Conservation (phyloP, 2,113 vertebrate genomes). For the Aptenodytes patagonicus region DNA sequence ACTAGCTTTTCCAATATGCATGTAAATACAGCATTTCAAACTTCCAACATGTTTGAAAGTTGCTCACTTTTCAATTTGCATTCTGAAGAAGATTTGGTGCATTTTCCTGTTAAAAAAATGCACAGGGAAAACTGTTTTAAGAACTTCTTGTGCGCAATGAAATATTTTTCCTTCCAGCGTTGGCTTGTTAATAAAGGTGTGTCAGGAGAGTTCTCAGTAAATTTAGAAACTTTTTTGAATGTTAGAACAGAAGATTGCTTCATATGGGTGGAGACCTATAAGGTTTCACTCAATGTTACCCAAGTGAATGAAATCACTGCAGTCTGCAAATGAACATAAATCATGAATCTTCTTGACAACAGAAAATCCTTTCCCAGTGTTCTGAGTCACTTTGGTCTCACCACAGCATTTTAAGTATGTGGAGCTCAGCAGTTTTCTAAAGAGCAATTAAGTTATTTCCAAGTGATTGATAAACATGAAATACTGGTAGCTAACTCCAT, state of each 20-base stretch:
- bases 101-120: not conserved
- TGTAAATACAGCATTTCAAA: not conserved
- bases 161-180: not conserved
- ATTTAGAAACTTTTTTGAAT: not conserved
- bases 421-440: not conserved
- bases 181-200: not conserved
- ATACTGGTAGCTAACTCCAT: not conserved
- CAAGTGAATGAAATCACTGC: conserved; percentile 1
- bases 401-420: not conserved
- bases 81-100: not conserved
- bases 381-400: not conserved
- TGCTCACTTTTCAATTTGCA: not conserved
- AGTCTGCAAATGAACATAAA: not conserved
- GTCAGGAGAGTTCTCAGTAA: not conserved
- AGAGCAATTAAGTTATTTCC: not conserved
- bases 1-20: not conserved
- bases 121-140: not conserved
- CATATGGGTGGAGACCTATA: not conserved
- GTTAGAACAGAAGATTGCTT: conserved; percentile 6
- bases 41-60: not conserved
- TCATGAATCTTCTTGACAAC: not conserved
- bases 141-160: not conserved
- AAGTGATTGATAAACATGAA: not conserved
- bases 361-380: not conserved
- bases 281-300: not conserved